Percentiles rank a stretch among this genome's conserved stretches.
Conservation (phyloP, 2,888 invertebrate genomes). For the Phalangium opilio region DNA sequence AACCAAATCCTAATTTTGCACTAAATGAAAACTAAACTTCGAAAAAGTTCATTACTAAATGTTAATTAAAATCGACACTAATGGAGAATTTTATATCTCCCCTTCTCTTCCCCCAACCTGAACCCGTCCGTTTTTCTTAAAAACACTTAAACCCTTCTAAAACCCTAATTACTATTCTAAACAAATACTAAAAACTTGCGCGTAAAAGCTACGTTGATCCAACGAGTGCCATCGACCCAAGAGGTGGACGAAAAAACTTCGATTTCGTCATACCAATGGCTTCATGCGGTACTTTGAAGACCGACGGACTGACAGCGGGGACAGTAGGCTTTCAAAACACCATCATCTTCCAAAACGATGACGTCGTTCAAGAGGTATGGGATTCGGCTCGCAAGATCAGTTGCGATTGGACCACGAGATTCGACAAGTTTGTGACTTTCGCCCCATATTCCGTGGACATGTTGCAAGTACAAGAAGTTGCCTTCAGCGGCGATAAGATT, state of each 20-base stretch:
- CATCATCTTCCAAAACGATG: slow-evolving; percentile 24
- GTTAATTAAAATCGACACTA: no score
- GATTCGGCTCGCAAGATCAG: slow-evolving; percentile 22
- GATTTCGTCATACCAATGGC: slow-evolving; percentile 21
- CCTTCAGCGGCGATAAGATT: slow-evolving; percentile 38
- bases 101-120: no score
- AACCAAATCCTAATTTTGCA: no score
- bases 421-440: slow-evolving; percentile 22
- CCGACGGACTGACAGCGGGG: slow-evolving; percentile 5
- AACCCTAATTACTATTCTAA: no score
- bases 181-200: no score
- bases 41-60: no score
- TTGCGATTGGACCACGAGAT: slow-evolving; percentile 17
- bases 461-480: slow-evolving; percentile 21
- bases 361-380: slow-evolving; percentile 22
- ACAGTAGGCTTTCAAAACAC: slow-evolving; percentile 22
- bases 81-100: no score
- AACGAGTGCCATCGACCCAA: slow-evolving; percentile 15
- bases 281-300: slow-evolving; percentile 21
- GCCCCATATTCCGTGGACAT: slow-evolving; percentile 22
- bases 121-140: no score
- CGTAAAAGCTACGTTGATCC: no score
- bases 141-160: no score
- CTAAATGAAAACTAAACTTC: no score
- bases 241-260: slow-evolving; percentile 16